These are phyloP conservation scores for Ctenicera cuprea DNA, from an alignment of 2,888 invertebrate species.

Conservation along the genomic window DNA sequence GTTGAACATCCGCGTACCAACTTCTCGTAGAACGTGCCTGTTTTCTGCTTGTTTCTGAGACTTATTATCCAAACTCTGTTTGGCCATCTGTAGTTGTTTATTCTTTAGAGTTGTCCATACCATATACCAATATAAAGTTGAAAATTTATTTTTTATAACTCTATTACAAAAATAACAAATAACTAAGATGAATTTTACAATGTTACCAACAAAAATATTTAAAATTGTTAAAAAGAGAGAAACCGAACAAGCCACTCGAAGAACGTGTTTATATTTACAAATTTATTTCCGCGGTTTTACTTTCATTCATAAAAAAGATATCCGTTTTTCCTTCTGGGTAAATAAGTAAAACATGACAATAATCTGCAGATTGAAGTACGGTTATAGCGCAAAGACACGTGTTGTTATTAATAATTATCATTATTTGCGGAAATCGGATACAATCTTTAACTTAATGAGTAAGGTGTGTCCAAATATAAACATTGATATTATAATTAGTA, in stretches of 20 bases:
- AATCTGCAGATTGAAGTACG: background rate
- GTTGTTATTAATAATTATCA: constrained; percentile 14
- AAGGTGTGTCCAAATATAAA: background rate
- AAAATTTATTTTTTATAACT: no score
- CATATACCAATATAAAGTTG: no score
- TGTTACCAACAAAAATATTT: no score
- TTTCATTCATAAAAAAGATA: constrained; percentile 9
- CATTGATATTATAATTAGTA: no score
- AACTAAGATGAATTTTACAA: no score
- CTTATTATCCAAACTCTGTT: no score
- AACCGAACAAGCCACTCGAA: background rate
- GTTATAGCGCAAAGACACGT: constrained; percentile 5
- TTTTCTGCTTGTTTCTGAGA: no score
- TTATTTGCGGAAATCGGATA: constrained; percentile 22
- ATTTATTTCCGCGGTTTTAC: constrained; percentile 6
- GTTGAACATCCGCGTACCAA: no score
- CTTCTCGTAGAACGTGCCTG: no score
- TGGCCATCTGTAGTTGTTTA: no score
- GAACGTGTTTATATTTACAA: background rate
- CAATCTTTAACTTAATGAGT: constrained; percentile 7
- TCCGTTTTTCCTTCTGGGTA: background rate
- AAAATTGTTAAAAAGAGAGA: background rate
- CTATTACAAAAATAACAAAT: no score
- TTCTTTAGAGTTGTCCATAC: no score
- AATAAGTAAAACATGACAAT: constrained; percentile 3